Evolutionary conservation across 1,140 invertebrate genomes (phyloP).

Genomic region (Lerema accius): DNA sequence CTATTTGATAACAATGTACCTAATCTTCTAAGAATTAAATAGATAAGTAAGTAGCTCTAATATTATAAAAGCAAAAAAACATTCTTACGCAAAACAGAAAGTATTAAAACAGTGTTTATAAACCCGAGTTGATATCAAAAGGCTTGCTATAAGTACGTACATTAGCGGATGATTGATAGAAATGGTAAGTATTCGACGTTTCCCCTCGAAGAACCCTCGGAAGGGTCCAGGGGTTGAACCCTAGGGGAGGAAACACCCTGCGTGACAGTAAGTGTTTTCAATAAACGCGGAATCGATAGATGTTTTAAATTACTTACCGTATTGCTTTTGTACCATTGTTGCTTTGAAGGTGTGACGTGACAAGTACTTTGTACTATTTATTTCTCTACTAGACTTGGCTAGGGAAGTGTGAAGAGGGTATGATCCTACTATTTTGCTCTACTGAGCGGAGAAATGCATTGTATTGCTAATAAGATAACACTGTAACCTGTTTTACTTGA

Average conservation of each 20-base stretch:
- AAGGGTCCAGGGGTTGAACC: conserved; percentile 14
- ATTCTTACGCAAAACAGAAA: too few species aligned
- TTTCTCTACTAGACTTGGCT: too few species aligned
- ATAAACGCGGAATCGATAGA: conserved; percentile 28
- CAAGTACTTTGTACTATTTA: too few species aligned
- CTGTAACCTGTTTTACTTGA: too few species aligned
- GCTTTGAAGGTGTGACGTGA: not conserved
- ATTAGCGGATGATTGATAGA: conserved; percentile 13
- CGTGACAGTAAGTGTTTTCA: conserved; percentile 24
- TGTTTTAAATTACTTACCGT: conserved; percentile 13
- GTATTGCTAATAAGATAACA: too few species aligned
- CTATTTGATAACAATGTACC: too few species aligned
- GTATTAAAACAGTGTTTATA: not conserved
- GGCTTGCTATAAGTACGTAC: not conserved
- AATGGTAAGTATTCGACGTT: conserved; percentile 5
- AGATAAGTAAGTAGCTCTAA: too few species aligned
- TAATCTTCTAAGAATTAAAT: too few species aligned
- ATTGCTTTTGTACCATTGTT: conserved; percentile 4
- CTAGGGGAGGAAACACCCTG: conserved; percentile 9
- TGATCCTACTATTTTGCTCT: too few species aligned
- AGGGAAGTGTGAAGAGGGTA: too few species aligned
- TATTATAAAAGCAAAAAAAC: too few species aligned
- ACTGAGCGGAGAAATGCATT: too few species aligned
- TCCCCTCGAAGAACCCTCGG: not conserved
- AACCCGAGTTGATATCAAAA: not conserved